A percentile compares a stretch with the other conserved stretches of the same genome.
These are phyloP conservation scores for Noctua fimbriata DNA, from an alignment of 2,888 invertebrate species.

Conservation along the genomic window DNA sequence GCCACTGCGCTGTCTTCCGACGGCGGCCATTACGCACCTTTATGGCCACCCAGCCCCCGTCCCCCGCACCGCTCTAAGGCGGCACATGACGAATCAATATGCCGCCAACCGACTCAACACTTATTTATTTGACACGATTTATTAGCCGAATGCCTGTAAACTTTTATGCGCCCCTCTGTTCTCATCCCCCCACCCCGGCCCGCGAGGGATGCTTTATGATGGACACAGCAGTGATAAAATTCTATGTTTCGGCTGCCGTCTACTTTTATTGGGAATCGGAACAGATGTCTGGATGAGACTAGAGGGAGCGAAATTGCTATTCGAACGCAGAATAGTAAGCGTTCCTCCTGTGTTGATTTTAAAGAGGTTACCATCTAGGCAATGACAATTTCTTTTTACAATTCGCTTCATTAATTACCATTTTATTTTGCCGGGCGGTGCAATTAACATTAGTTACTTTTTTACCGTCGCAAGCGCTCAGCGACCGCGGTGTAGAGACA, in stretches of 20 bases:
- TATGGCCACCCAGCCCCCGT: conserved; percentile 90
- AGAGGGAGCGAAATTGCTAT: conserved; percentile 68
- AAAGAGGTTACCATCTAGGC: conserved; percentile 70
- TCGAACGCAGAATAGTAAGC: conserved; percentile 55
- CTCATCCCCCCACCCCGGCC: conserved; percentile 73
- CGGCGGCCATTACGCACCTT: conserved; percentile 94
- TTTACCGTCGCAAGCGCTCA: conserved; percentile 77
- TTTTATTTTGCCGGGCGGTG: conserved; percentile 82
- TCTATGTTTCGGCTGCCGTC: conserved; percentile 84
- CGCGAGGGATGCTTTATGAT: conserved; percentile 85
- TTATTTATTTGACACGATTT: conserved; percentile 91
- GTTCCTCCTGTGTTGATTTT: conserved; percentile 65
- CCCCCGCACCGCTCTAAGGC: conserved; percentile 85
- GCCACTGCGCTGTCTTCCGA: conserved; percentile 92
- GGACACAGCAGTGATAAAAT: conserved; percentile 87
- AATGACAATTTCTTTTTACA: conserved; percentile 81
- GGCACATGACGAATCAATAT: conserved; percentile 91
- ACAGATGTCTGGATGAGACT: conserved; percentile 81
- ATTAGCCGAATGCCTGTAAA: conserved; percentile 90
- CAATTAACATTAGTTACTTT: conserved; percentile 87
- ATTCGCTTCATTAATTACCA: conserved; percentile 84
- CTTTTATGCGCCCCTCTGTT: conserved; percentile 87
- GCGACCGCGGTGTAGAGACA: conserved; percentile 80
- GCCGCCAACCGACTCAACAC: conserved; percentile 90
- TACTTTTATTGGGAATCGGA: conserved; percentile 85